phyloP scores from a whole-genome alignment of 2,113 vertebrate genomes.

The Candoia aspera region DNA sequence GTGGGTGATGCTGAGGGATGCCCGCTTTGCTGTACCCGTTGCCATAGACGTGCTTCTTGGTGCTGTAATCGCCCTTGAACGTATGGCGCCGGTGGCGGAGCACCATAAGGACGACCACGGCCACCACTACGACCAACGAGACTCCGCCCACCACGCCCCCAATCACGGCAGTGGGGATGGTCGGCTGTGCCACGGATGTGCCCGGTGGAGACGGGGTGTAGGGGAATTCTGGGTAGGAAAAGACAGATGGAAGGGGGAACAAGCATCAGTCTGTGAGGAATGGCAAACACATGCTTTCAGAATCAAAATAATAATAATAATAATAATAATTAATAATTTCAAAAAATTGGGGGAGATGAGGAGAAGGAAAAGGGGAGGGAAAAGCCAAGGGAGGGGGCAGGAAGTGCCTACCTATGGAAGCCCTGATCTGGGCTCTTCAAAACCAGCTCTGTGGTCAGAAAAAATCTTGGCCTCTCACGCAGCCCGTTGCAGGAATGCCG shows the following conservation, averaged over 20 bases:
- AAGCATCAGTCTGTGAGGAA: conserved; percentile 86
- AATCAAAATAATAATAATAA: not conserved
- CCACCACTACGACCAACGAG: conserved; percentile 82
- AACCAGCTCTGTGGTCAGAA: conserved; percentile 34
- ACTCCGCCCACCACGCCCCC: conserved; percentile 88
- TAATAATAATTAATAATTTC: not conserved
- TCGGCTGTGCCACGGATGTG: conserved; percentile 74
- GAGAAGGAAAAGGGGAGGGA: conserved; percentile 74
- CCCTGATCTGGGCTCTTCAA: not conserved
- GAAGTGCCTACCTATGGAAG: conserved; percentile 26
- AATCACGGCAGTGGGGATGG: conserved; percentile 83
- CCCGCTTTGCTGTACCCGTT: conserved; percentile 97
- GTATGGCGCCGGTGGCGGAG: conserved; percentile 94
- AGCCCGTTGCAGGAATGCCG: not conserved
- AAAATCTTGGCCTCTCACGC: not conserved
- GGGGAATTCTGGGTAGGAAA: conserved; percentile 99
- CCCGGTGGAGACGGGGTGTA: conserved; percentile 76
- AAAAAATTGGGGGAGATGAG: conserved; percentile 64
- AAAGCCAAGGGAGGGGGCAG: conserved; percentile 75
- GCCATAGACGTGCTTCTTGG: conserved; percentile 97
- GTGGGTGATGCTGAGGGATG: conserved; percentile 84
- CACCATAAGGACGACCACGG: conserved; percentile 85
- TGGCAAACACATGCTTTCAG: conserved; percentile 65
- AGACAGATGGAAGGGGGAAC: conserved; percentile 95
- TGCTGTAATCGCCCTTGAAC: conserved; percentile 99